Evolutionary conservation across 1,140 invertebrate genomes (phyloP).

Genomic region (Apis cerana): DNA sequence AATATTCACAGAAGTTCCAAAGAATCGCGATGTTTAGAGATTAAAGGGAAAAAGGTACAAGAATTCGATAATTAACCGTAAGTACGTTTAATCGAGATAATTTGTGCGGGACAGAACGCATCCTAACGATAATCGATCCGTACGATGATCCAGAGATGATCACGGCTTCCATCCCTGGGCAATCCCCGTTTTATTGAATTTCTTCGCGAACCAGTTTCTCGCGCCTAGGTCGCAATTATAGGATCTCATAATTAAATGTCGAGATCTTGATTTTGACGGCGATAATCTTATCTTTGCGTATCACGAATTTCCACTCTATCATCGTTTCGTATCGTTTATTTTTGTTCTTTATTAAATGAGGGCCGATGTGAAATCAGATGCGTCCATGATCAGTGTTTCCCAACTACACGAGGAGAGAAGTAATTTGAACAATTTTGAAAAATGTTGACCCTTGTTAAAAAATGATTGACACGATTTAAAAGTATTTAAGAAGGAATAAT

Average conservation of each 20-base stretch:
- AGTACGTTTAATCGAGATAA: slow-evolving; percentile 44
- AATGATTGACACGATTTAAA: too few species aligned
- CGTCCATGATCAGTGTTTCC: too few species aligned
- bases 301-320: neutral
- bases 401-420: too few species aligned
- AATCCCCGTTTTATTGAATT: neutral
- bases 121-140: slow-evolving; percentile 5
- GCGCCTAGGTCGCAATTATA: slow-evolving; percentile 8
- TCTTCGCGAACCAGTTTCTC: slow-evolving; percentile 7
- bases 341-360: too few species aligned
- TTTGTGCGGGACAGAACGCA: neutral
- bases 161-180: neutral
- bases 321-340: too few species aligned
- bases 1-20: too few species aligned
- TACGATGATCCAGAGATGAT: neutral
- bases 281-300: neutral
- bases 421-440: too few species aligned
- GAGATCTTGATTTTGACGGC: slow-evolving; percentile 6
- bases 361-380: too few species aligned
- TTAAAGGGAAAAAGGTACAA: too few species aligned
- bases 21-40: too few species aligned
- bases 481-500: too few species aligned
- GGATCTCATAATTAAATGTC: slow-evolving; percentile 17
- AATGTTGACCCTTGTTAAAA: too few species aligned
- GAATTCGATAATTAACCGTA: neutral